A percentile compares a stretch with the other conserved stretches of the same genome.
Evolutionary conservation across 2,888 invertebrate species (phyloP).

Genomic region (Hydrotaea diabolus): DNA sequence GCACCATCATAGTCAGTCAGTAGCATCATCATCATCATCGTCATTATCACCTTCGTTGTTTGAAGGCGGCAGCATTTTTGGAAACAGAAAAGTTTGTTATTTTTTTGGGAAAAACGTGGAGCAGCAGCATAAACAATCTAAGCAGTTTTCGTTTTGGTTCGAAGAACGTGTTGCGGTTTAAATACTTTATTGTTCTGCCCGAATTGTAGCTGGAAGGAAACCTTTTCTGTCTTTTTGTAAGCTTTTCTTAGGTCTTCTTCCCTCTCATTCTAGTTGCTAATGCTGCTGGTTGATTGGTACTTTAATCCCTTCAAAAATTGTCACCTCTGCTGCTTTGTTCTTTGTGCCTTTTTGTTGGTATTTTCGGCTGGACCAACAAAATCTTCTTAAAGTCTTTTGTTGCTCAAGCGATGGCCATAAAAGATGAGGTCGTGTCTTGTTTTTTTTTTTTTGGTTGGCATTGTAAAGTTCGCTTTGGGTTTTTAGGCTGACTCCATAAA

Average conservation of each 20-base stretch:
- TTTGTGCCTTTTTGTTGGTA: neutral
- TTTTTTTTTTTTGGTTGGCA: neutral
- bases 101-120: neutral
- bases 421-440: slow-evolving; percentile 23
- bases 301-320: slow-evolving; percentile 65
- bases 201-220: neutral
- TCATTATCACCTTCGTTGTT: neutral
- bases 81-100: neutral
- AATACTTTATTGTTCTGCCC: slow-evolving; percentile 29
- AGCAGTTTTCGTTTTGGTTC: neutral
- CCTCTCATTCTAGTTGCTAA: slow-evolving; percentile 9
- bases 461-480: neutral
- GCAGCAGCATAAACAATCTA: neutral
- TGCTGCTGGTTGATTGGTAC: slow-evolving; percentile 12
- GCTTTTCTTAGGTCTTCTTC: slow-evolving; percentile 36
- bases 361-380: slow-evolving; percentile 24
- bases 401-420: neutral
- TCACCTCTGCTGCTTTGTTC: slow-evolving; percentile 49
- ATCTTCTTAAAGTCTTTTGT: slow-evolving; percentile 46
- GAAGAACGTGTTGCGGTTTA: neutral
- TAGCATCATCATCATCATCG: neutral
- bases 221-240: slow-evolving; percentile 30
- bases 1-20: neutral
- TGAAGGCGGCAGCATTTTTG: neutral
- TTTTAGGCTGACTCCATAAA: neutral